These are phyloP conservation scores for Thunnus thynnus DNA, from an alignment of 2,113 vertebrate species.

Conservation along the genomic window DNA sequence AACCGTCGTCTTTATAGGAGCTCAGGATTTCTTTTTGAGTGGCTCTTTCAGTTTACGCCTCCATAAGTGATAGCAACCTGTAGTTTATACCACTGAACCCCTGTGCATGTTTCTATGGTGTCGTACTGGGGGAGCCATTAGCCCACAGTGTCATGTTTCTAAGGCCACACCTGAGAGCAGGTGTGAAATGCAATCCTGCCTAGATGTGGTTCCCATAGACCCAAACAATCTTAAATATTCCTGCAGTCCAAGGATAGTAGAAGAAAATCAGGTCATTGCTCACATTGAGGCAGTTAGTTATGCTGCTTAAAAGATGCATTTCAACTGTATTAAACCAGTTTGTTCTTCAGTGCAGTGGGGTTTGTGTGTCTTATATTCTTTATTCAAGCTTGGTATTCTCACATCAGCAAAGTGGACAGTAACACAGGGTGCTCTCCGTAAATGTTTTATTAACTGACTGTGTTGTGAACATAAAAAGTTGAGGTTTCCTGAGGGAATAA, in stretches of 20 bases:
- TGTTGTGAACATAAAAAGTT: not conserved
- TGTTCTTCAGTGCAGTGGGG: too few relatives aligned
- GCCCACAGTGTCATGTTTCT: conserved; percentile 31
- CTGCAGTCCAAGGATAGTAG: too few relatives aligned
- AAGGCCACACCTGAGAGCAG: not conserved
- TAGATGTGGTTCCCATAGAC: not conserved
- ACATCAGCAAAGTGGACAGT: not conserved
- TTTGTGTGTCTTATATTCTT: too few relatives aligned
- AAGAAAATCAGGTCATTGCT: not conserved
- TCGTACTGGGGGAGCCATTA: conserved; percentile 9
- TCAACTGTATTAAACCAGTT: not conserved
- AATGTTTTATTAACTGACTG: not conserved
- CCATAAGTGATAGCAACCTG: not conserved
- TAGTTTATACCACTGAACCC: not conserved
- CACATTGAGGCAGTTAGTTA: not conserved
- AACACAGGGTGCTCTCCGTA: not conserved
- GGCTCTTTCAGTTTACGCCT: not conserved
- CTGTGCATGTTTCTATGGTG: not conserved
- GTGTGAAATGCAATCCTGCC: conserved; percentile 8
- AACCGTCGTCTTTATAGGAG: too few relatives aligned
- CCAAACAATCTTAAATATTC: not conserved
- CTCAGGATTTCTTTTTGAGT: too few relatives aligned
- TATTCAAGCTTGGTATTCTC: too few relatives aligned
- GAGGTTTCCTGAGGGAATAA: not conserved
- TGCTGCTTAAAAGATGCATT: not conserved